Evolutionary conservation across 2,888 invertebrate species (phyloP), one percentile per base, ranked within the genome.

Genomic region (Oscheius sp.): DNA sequence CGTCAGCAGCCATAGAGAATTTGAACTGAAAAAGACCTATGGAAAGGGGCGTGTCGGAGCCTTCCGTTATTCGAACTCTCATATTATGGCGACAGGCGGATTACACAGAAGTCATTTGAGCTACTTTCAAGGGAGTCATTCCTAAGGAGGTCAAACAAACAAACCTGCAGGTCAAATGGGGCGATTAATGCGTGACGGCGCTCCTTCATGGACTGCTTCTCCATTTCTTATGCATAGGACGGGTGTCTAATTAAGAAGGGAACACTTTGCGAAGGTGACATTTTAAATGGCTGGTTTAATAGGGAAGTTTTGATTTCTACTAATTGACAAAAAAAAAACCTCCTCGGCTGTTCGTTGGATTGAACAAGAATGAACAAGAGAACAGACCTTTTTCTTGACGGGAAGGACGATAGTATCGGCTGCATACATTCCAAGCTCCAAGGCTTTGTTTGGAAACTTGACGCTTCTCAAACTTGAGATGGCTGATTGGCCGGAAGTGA

Each of bases 361-460:
- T n/a, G n/a, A n/a, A n/a, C n/a, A n/a, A n/a, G n/a, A n/a, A n/a
- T n/a, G n/a, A n/a, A n/a, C n/a, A n/a, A n/a, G n/a, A n/a, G n/a
- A n/a, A n/a, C n/a, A n/a, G n/a, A n/a, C n/a, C 34, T 61, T 61
- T 45, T 45, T 42, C n/a, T 33, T 5, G 31, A 61, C 27, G 1
- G 61, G 61, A 25, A 61, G 61, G 17, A 61, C 61, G 20, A 61
- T 20, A 25, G 61, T 61, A 17, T 61, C 61, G 27, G 61, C 61
- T 42, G 61, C 61, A 45, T 45, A 61, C 61, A 61, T 55, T n/a
- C 55, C 55, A 55, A 55, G 34, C 55, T 55, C 55, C 55, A 55
- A 37, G 20, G 17, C 52, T 29, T 52, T 27, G 52, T 52, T 52
- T 52, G 27, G 52, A 52, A 52, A 52, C 29, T 29, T 29, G 52